These are phyloP conservation scores for Lasioglossum lativentre DNA, from an alignment of 2,888 invertebrate genomes.

Conservation along the genomic window DNA sequence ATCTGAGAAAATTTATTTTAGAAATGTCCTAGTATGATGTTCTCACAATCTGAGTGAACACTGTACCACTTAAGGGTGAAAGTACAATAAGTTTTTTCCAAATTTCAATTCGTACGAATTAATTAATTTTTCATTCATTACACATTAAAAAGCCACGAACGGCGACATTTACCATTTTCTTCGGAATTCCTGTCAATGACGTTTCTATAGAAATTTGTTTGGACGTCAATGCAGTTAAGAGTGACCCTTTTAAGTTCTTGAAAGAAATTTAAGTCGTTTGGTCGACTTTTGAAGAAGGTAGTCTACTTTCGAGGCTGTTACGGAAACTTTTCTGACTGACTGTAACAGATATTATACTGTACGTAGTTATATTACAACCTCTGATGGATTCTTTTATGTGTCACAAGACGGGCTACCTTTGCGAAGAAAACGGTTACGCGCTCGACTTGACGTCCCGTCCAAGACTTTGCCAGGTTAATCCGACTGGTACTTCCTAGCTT, in stretches of 20 bases:
- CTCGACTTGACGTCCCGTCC: neutral
- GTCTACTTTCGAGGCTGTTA: neutral
- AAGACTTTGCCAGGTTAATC: neutral
- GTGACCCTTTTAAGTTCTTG: neutral
- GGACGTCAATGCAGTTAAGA: neutral
- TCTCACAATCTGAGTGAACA: too few species aligned
- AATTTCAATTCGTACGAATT: too few species aligned
- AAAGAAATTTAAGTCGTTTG: neutral
- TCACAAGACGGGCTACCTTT: neutral
- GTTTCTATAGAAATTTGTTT: neutral
- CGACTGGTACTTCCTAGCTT: neutral
- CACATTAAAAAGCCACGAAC: too few species aligned
- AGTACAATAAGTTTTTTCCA: too few species aligned
- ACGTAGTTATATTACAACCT: neutral
- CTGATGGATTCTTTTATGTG: neutral
- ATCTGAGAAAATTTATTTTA: too few species aligned
- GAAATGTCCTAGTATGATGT: too few species aligned
- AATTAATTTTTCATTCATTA: too few species aligned
- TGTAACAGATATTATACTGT: neutral
- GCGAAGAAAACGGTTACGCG: neutral
- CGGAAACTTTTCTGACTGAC: neutral
- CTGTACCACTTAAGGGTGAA: too few species aligned
- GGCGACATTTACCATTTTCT: too few species aligned
- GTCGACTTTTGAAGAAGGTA: neutral
- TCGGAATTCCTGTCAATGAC: too few species aligned